A percentile compares a stretch with the other conserved stretches of the same genome.
Evolutionary conservation across 2,888 invertebrate genomes (phyloP).

Genomic region (Ceriagrion tenellum): DNA sequence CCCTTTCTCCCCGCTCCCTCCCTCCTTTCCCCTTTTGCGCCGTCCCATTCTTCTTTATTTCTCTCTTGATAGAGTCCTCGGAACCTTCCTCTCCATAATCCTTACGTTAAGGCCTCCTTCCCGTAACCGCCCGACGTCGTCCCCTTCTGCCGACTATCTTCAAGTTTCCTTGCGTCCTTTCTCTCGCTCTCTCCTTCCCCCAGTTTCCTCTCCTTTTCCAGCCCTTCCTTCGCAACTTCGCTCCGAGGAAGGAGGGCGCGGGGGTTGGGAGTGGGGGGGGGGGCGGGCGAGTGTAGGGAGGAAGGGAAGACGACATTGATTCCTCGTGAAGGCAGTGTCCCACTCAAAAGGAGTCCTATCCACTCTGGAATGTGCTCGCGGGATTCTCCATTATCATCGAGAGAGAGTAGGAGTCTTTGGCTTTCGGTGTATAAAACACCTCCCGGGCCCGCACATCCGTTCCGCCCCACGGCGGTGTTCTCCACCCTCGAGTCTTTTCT

Average conservation of each 20-base stretch:
- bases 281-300: no score
- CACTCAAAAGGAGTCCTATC: slow-evolving; percentile 33
- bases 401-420: background rate
- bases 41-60: slow-evolving; percentile 14
- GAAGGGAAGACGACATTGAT: slow-evolving; percentile 25
- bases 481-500: background rate
- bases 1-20: no score
- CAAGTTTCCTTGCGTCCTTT: background rate
- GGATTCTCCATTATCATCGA: slow-evolving; percentile 63
- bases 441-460: background rate
- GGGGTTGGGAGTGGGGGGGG: background rate
- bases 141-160: background rate
- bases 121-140: background rate
- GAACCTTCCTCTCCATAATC: slow-evolving; percentile 51
- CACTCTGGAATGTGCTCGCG: slow-evolving; percentile 43
- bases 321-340: slow-evolving; percentile 21
- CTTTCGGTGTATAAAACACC: background rate
- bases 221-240: background rate
- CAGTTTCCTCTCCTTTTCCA: background rate
- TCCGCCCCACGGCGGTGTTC: background rate
- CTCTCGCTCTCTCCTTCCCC: background rate
- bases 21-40: background rate
- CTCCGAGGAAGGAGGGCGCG: background rate
- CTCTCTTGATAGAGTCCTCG: slow-evolving; percentile 34
- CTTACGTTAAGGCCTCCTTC: slow-evolving; percentile 1